Conservation (phyloP, 2,888 invertebrate species). For the Gymnocheta viridis region DNA sequence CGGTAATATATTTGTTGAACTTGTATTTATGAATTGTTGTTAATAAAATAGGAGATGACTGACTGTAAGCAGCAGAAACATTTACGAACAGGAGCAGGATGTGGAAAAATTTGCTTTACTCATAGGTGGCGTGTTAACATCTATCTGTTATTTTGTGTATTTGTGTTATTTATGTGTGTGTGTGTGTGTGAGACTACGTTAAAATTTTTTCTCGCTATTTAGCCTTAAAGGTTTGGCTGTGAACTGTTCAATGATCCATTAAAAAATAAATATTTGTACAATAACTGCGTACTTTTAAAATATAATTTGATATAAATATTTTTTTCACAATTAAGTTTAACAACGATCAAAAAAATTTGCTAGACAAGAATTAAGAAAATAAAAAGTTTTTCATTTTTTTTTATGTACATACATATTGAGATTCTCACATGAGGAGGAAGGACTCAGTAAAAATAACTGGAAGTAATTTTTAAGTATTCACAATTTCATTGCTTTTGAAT, state of each 20-base stretch:
- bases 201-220: slow-evolving; percentile 30
- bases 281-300: neutral
- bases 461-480: too few relatives aligned
- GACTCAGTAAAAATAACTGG: too few relatives aligned
- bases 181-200: neutral
- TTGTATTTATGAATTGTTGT: slow-evolving; percentile 62
- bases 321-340: neutral
- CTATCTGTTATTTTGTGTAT: neutral
- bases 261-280: slow-evolving; percentile 40
- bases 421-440: too few relatives aligned
- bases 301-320: neutral
- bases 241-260: slow-evolving; percentile 58
- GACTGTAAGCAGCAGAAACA: slow-evolving; percentile 13
- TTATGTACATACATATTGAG: too few relatives aligned
- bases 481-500: too few relatives aligned
- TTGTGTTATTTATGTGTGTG: too few relatives aligned
- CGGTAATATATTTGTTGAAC: slow-evolving; percentile 46
- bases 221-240: slow-evolving; percentile 54
- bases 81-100: neutral
- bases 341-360: too few relatives aligned
- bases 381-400: neutral
- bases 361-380: too few relatives aligned
- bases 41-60: slow-evolving; percentile 41
- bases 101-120: neutral
- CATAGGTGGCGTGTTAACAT: neutral